These are phyloP conservation scores for Dicerorhinus sumatrensis DNA, from an alignment of 2,113 vertebrate species.

Conservation along the genomic window DNA sequence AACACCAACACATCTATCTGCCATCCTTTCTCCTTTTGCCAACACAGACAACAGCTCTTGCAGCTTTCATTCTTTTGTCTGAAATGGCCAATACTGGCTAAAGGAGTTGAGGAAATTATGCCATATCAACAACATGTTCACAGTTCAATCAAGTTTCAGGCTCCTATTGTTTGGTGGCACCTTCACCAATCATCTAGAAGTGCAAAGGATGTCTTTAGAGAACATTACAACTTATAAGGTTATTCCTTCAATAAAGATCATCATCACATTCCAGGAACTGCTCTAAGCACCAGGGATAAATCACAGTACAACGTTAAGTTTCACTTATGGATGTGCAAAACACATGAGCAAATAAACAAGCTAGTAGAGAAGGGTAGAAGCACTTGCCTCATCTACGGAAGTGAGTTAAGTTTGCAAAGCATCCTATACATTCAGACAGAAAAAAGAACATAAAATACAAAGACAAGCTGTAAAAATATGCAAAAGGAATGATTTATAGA, in stretches of 20 bases:
- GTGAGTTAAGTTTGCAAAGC: not conserved
- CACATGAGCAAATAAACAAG: not conserved
- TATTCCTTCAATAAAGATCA: not conserved
- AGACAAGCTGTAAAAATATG: not conserved
- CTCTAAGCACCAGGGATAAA: not conserved
- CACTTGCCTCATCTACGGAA: not conserved
- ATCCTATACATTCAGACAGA: not conserved
- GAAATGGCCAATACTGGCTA: not conserved
- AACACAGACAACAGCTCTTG: not conserved
- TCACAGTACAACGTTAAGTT: not conserved
- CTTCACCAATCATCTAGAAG: not conserved
- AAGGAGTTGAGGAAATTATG: not conserved
- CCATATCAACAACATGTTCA: not conserved
- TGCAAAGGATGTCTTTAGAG: not conserved
- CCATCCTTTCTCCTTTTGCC: not conserved
- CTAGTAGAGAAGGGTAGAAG: not conserved
- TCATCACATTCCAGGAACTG: not conserved
- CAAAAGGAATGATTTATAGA: not conserved
- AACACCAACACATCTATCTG: not conserved
- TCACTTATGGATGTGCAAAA: not conserved
- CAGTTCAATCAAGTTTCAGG: not conserved
- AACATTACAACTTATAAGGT: not conserved
- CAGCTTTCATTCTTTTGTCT: not conserved
- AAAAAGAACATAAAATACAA: not conserved
- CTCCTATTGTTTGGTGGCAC: not conserved